Evolutionary conservation across 35 echinoderm and acorn worm species (phyloP).

Genomic region (Amphiura filiformis): DNA sequence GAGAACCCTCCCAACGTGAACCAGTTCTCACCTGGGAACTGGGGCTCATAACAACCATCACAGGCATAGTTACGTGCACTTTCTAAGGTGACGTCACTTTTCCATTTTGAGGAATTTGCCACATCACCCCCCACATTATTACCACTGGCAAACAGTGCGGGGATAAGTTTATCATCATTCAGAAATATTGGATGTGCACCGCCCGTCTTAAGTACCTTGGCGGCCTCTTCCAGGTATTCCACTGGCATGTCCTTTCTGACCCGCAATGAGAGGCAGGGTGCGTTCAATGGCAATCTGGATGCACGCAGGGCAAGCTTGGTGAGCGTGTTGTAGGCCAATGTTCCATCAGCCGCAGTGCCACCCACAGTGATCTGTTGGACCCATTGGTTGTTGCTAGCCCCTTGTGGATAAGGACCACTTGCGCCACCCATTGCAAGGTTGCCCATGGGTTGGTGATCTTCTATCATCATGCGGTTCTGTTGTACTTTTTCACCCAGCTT

Average conservation of each 20-base stretch:
- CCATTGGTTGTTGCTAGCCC: constrained; percentile 13
- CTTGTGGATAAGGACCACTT: constrained; percentile 5
- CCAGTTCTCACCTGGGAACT: constrained; percentile 6
- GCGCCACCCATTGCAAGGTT: background rate
- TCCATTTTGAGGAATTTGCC: constrained; percentile 5
- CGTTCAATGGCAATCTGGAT: constrained; percentile 5
- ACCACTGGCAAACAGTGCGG: background rate
- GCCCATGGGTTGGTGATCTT: constrained; percentile 6
- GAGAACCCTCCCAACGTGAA: constrained; percentile 3
- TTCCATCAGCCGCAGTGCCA: background rate
- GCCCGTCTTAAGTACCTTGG: constrained; percentile 6
- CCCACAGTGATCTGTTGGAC: constrained; percentile 5
- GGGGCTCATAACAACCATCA: constrained; percentile 7
- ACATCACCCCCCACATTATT: background rate
- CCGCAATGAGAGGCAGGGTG: background rate
- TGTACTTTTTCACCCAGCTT: background rate
- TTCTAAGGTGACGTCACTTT: constrained; percentile 11
- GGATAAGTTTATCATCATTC: constrained; percentile 15
- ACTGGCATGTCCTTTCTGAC: background rate
- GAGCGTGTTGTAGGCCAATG: constrained; percentile 5
- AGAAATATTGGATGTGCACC: constrained; percentile 11
- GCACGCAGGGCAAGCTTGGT: constrained; percentile 8
- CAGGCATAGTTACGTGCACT: constrained; percentile 13
- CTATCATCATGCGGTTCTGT: background rate
- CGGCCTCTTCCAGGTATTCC: background rate